Percentiles rank a stretch among this genome's conserved stretches.
These are phyloP conservation scores for Drosophila anomalipes DNA, from an alignment of 2,888 invertebrate genomes.

Conservation along the genomic window DNA sequence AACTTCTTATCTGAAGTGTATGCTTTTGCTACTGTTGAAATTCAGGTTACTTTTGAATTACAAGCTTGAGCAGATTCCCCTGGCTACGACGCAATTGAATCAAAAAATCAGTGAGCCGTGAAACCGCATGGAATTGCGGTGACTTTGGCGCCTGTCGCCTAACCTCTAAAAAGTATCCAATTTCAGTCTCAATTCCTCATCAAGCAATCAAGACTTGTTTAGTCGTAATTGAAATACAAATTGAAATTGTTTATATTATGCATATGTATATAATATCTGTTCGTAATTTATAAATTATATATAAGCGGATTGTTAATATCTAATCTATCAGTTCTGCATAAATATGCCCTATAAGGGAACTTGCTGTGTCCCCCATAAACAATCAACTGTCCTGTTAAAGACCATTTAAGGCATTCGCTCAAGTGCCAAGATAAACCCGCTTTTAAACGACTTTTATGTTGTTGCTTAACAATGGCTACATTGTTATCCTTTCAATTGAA, in stretches of 20 bases:
- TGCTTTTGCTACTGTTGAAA: constrained; percentile 6
- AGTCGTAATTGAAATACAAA: constrained; percentile 50
- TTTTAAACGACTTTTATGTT: constrained; percentile 35
- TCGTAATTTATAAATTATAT: not conserved
- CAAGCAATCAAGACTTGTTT: constrained; percentile 52
- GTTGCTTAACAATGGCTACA: constrained; percentile 56
- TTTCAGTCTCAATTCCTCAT: constrained; percentile 49
- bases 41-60: constrained; percentile 22
- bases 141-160: constrained; percentile 49
- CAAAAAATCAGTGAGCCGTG: constrained; percentile 57
- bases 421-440: constrained; percentile 23
- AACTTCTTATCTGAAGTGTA: constrained; percentile 50
- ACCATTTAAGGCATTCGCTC: constrained; percentile 20
- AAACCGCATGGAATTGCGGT: constrained; percentile 49
- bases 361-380: not conserved
- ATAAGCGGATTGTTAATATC: not conserved
- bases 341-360: not conserved
- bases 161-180: constrained; percentile 49
- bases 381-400: not conserved
- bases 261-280: constrained; percentile 14
- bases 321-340: not conserved
- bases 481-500: constrained; percentile 70
- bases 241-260: constrained; percentile 15
- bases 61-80: constrained; percentile 7
- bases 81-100: constrained; percentile 62